These are phyloP conservation scores for Oscheius myriophilus DNA, from an alignment of 2,888 invertebrate species.

Conservation along the genomic window DNA sequence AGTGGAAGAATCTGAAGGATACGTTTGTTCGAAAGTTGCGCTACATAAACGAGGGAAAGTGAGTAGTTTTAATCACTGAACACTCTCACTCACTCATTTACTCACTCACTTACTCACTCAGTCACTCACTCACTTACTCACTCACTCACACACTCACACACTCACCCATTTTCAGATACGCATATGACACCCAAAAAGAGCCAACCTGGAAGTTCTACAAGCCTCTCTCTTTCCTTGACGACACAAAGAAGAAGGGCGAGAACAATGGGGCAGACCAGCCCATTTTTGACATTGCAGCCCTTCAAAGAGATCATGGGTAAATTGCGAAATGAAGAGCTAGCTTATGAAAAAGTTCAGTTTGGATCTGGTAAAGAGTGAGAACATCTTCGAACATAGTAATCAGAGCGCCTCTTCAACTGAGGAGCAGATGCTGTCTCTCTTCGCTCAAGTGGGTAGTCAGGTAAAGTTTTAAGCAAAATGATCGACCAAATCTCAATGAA, in stretches of 20 bases:
- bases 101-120: no score
- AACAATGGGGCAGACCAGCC: conserved; percentile 7
- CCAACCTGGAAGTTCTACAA: conserved; percentile 61
- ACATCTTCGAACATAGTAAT: conserved; percentile 38
- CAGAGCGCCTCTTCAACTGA: conserved; percentile 38
- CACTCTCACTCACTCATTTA: no score
- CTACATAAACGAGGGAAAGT: conserved; percentile 57
- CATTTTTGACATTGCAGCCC: conserved; percentile 20
- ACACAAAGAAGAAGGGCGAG: conserved; percentile 37
- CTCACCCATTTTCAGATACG: conserved; percentile 34
- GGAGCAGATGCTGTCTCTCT: conserved; percentile 31
- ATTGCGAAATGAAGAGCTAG: background rate
- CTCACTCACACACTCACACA: no score
- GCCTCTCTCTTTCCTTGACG: conserved; percentile 51
- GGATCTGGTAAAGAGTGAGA: conserved; percentile 29
- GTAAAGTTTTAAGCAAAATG: no score
- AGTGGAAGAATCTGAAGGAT: conserved; percentile 61
- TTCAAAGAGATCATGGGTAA: conserved; percentile 29
- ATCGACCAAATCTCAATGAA: no score
- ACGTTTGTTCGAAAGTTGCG: conserved; percentile 56
- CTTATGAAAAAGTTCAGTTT: conserved; percentile 1
- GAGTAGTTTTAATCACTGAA: no score
- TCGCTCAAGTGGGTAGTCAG: background rate
- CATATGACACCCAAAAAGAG: conserved; percentile 51
- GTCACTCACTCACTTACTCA: no score